phyloP scores from a whole-genome alignment of 2,888 invertebrate species.

The Blomia tropicalis region DNA sequence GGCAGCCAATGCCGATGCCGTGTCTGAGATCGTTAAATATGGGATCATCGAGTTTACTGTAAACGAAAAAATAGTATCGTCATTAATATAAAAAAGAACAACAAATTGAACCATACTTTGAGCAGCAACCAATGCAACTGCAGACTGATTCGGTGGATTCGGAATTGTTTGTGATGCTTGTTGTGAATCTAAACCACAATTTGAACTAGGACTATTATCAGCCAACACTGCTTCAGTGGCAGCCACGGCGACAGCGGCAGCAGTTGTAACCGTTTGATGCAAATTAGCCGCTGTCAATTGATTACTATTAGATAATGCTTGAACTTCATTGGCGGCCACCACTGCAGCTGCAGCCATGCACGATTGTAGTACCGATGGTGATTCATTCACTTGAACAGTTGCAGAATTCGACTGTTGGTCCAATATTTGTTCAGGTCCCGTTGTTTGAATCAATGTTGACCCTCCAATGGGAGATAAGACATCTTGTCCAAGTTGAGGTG shows the following conservation, averaged over 20 bases:
- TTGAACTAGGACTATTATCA: background rate
- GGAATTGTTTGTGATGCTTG: background rate
- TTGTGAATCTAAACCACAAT: background rate
- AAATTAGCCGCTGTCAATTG: conserved; percentile 6
- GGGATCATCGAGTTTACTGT: conserved; percentile 12
- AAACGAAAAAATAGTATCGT: background rate
- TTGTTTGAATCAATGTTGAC: too few relatives aligned
- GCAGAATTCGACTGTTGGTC: too few relatives aligned
- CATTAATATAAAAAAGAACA: background rate
- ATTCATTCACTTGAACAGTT: too few relatives aligned
- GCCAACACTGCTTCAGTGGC: background rate
- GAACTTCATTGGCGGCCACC: background rate
- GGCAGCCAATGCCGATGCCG: background rate
- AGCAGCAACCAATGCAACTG: background rate
- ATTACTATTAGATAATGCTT: background rate
- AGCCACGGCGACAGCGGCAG: background rate
- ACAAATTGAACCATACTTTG: background rate
- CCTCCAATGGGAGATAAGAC: too few relatives aligned
- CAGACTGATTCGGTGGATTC: background rate
- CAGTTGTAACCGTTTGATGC: conserved; percentile 6
- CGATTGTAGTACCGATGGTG: background rate
- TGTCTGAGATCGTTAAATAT: background rate
- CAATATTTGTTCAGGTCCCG: too few relatives aligned
- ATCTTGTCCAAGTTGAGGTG: too few relatives aligned
- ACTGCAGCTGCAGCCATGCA: background rate